Evolutionary conservation across 2,888 invertebrate species (phyloP).

Genomic region (Mellilla xanthometata): DNA sequence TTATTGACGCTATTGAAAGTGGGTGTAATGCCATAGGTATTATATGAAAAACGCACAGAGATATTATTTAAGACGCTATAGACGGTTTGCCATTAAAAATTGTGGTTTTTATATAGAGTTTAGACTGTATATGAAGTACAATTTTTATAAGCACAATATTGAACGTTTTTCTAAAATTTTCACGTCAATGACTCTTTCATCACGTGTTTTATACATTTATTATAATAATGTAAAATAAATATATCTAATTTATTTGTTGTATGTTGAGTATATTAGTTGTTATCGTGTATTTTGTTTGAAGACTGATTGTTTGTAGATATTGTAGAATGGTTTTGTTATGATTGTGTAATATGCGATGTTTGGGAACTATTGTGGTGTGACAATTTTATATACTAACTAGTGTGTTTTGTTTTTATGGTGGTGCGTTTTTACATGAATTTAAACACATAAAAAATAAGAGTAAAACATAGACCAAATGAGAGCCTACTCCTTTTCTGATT

Average conservation of each 20-base stretch:
- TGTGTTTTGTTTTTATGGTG: too few species aligned
- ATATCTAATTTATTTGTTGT: constrained; percentile 61
- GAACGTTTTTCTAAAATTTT: constrained; percentile 23
- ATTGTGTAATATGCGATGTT: constrained; percentile 6
- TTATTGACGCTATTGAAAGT: too few species aligned
- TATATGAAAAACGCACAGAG: too few species aligned
- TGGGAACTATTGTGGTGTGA: neutral
- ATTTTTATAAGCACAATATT: constrained; percentile 50
- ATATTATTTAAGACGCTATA: too few species aligned
- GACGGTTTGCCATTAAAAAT: too few species aligned
- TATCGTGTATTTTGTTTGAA: constrained; percentile 72
- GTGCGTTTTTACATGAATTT: too few species aligned
- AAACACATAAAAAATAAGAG: too few species aligned
- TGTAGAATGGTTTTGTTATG: constrained; percentile 13
- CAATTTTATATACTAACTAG: neutral
- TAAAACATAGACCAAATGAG: too few species aligned
- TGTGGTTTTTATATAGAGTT: too few species aligned
- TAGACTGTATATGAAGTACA: too few species aligned
- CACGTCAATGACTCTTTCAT: constrained; percentile 23
- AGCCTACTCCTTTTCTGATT: too few species aligned
- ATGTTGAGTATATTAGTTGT: constrained; percentile 46
- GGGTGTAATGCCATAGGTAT: too few species aligned
- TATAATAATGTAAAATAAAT: constrained; percentile 36
- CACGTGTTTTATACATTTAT: constrained; percentile 24
- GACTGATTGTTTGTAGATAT: constrained; percentile 70